Conservation (phyloP, 2,113 vertebrate genomes). For the Zootoca vivipara region DNA sequence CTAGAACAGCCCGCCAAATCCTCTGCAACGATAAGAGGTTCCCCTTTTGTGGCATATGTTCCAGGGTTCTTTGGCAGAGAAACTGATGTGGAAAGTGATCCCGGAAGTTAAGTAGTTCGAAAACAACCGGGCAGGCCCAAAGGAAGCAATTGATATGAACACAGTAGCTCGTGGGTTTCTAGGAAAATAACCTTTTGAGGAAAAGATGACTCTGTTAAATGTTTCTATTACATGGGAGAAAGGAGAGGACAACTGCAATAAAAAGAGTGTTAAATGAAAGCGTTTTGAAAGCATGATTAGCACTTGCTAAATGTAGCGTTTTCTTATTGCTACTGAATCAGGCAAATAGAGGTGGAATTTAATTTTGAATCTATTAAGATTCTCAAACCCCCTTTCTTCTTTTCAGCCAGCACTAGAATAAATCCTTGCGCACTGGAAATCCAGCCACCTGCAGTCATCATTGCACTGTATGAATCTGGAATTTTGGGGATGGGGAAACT, state of each 20-base stretch:
- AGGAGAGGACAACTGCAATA: neutral
- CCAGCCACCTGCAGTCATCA: neutral
- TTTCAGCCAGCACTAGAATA: conserved; percentile 35
- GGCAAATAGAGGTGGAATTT: neutral
- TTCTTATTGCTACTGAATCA: conserved; percentile 19
- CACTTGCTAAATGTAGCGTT: neutral
- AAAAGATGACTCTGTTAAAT: neutral
- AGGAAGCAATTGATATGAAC: neutral
- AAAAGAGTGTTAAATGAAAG: neutral
- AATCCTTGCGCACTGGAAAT: conserved; percentile 29
- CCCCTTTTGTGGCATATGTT: neutral
- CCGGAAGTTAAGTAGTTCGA: neutral
- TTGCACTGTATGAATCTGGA: neutral
- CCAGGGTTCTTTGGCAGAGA: neutral
- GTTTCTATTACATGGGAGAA: neutral
- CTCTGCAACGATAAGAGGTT: neutral
- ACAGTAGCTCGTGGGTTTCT: neutral
- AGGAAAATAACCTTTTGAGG: neutral
- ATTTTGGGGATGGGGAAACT: neutral
- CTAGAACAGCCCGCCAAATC: neutral
- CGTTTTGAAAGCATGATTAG: neutral
- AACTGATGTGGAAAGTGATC: neutral
- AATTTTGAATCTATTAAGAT: conserved; percentile 24
- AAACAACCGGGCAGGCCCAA: neutral
- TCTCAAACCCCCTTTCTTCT: neutral